Conservation (phyloP, 2,888 invertebrate species). For the Amphipoea lucens region DNA sequence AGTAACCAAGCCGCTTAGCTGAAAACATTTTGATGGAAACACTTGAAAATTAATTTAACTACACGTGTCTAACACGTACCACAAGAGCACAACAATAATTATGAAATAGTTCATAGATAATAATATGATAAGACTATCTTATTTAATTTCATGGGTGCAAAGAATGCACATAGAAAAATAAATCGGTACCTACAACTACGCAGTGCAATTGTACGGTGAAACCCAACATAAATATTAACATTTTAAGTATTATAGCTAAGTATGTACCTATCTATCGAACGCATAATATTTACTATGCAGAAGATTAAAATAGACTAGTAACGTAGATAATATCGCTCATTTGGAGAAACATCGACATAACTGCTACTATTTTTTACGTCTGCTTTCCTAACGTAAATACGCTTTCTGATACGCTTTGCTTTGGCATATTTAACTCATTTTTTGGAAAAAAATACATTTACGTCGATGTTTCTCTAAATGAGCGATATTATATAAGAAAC, state of each 20-base stretch:
- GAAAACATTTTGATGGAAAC: conserved; percentile 64
- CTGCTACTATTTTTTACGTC: too few species aligned
- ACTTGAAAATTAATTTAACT: conserved; percentile 18
- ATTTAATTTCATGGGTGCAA: conserved; percentile 20
- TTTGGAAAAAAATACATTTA: too few species aligned
- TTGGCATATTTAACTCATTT: too few species aligned
- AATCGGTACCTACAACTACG: not conserved
- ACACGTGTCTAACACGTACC: conserved; percentile 7
- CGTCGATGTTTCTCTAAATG: too few species aligned
- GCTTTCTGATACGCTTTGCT: too few species aligned
- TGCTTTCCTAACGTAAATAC: too few species aligned
- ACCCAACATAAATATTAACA: not conserved
- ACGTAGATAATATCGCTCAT: not conserved
- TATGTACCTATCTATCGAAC: not conserved
- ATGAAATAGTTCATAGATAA: conserved; percentile 37
- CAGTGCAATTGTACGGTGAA: not conserved
- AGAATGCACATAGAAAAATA: not conserved
- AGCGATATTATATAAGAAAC: not conserved
- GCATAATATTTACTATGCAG: not conserved
- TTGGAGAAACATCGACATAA: too few species aligned
- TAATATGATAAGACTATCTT: conserved; percentile 37
- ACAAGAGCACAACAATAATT: conserved; percentile 10
- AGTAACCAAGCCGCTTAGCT: conserved; percentile 70
- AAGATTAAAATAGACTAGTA: not conserved
- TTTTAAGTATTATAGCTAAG: not conserved